Evolutionary conservation across 2,113 vertebrate genomes (phyloP).

Genomic region (Stigmatopora nigra): DNA sequence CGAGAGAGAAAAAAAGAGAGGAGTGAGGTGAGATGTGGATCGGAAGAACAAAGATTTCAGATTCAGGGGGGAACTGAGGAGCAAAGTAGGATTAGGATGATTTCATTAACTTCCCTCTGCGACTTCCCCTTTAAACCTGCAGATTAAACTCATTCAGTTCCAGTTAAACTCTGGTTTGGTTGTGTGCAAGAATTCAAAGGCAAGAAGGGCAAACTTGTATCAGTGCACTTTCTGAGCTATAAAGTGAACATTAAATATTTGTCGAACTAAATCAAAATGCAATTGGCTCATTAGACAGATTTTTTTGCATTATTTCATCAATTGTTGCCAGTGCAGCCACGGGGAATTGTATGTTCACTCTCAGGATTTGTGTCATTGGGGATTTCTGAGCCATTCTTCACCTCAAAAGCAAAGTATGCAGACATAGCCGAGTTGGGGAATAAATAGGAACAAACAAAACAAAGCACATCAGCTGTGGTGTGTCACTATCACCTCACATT

Average conservation of each 20-base stretch:
- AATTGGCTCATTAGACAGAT: too few relatives aligned
- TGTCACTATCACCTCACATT: slow-evolving; percentile 17
- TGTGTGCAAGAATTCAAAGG: slow-evolving; percentile 1
- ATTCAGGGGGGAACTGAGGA: slow-evolving; percentile 32
- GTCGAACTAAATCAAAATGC: neutral
- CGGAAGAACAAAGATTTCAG: slow-evolving; percentile 28
- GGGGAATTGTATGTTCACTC: slow-evolving; percentile 30
- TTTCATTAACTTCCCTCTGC: slow-evolving; percentile 63
- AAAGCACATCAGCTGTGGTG: slow-evolving; percentile 24
- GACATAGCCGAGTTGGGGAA: slow-evolving; percentile 27
- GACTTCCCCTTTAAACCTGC: slow-evolving; percentile 54
- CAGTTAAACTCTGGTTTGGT: slow-evolving; percentile 11
- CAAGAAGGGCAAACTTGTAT: slow-evolving; percentile 2
- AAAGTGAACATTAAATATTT: neutral
- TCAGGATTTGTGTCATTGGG: slow-evolving; percentile 38
- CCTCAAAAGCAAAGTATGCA: slow-evolving; percentile 33
- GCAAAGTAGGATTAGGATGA: slow-evolving; percentile 58
- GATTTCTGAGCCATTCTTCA: slow-evolving; percentile 46
- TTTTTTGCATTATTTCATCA: too few relatives aligned
- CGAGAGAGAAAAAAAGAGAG: neutral
- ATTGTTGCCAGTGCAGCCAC: slow-evolving; percentile 14
- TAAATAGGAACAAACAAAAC: slow-evolving; percentile 38
- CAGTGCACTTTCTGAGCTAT: neutral
- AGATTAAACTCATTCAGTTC: slow-evolving; percentile 45
- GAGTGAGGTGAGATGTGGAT: slow-evolving; percentile 15